A percentile compares a stretch with the other conserved stretches of the same genome.
phyloP scores from a whole-genome alignment of 1,140 invertebrate species.

The Phortica variegata region DNA sequence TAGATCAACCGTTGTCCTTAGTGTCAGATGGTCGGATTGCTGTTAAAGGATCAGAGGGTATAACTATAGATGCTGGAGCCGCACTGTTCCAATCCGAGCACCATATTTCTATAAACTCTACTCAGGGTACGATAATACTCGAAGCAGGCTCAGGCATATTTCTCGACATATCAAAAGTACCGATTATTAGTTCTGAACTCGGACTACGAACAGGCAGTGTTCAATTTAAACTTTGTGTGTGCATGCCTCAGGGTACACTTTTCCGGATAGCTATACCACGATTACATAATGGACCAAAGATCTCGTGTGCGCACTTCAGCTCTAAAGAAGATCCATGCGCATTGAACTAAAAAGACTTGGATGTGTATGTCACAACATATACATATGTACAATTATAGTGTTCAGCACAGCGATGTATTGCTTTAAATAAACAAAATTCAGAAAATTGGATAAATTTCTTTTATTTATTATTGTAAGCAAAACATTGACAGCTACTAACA shows the following conservation, averaged over 20 bases:
- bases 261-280: constrained; percentile 72
- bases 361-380: no score
- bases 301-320: constrained; percentile 68
- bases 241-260: constrained; percentile 81
- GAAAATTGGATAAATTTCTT: no score
- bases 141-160: constrained; percentile 70
- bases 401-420: no score
- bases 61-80: constrained; percentile 64
- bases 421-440: no score
- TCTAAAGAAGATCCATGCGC: constrained; percentile 70
- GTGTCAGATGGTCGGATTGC: constrained; percentile 59
- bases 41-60: constrained; percentile 66
- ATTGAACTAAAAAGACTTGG: constrained; percentile 31
- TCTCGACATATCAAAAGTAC: constrained; percentile 72
- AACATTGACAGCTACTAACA: no score
- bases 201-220: constrained; percentile 55
- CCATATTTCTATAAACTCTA: constrained; percentile 75
- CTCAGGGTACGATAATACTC: constrained; percentile 75
- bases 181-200: constrained; percentile 63
- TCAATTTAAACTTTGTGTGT: constrained; percentile 84
- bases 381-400: no score
- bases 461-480: no score
- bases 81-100: constrained; percentile 73
- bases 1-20: constrained; percentile 68
- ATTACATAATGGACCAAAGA: constrained; percentile 59